Percentiles rank a stretch among this genome's conserved stretches.
phyloP scores from a whole-genome alignment of 2,888 invertebrate genomes.

The Tolmerus cingulatus region DNA sequence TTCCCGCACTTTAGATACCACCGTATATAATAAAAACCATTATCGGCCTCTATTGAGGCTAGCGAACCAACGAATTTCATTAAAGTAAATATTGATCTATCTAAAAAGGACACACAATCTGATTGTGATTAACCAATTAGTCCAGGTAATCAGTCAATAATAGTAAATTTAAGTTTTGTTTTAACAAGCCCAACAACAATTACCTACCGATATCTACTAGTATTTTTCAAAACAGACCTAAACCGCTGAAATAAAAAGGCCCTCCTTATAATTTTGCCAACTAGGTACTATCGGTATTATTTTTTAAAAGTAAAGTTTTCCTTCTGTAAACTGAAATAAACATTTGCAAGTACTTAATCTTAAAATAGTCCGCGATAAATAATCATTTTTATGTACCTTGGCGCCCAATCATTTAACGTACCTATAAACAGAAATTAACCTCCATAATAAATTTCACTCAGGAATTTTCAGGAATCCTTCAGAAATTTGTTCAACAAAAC shows the following conservation, averaged over 20 bases:
- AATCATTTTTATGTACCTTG: not conserved
- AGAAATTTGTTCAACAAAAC: not conserved
- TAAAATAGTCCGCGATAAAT: not conserved
- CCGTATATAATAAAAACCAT: too few species aligned
- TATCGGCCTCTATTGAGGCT: too few species aligned
- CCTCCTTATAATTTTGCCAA: not conserved
- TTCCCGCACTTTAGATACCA: too few species aligned
- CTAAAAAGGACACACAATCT: too few species aligned
- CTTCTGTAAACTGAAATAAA: not conserved
- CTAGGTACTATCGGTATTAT: not conserved
- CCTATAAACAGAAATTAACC: not conserved
- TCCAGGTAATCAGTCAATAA: too few species aligned
- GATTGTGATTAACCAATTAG: too few species aligned
- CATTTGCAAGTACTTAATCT: not conserved
- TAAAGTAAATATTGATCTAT: too few species aligned
- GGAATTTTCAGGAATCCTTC: not conserved
- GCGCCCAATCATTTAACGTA: not conserved
- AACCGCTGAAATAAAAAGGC: not conserved
- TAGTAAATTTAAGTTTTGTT: too few species aligned
- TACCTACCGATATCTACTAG: too few species aligned
- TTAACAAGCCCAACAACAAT: too few species aligned
- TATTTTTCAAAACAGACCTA: not conserved
- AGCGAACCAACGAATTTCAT: too few species aligned
- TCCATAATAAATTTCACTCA: not conserved
- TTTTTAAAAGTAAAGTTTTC: not conserved